A percentile compares a stretch with the other conserved stretches of the same genome.
Evolutionary conservation across 2,113 vertebrate species (phyloP).

Genomic region (Dendrocopos noguchii): DNA sequence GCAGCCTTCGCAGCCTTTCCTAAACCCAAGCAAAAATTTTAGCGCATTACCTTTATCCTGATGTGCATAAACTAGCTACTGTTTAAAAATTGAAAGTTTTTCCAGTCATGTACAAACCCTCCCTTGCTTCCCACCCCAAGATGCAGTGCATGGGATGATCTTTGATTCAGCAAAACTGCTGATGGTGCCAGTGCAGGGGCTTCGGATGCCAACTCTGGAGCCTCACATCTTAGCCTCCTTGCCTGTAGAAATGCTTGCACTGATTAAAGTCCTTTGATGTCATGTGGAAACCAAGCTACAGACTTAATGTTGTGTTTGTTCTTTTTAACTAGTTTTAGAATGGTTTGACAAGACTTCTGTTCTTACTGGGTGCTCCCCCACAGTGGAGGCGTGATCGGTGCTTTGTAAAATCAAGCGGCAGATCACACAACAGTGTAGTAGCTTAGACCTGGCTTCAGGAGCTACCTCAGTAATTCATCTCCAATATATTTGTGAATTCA

Average conservation of each 20-base stretch:
- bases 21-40: background rate
- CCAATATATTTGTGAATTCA: background rate
- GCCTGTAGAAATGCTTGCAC: background rate
- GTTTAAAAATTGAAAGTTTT: background rate
- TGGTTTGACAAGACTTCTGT: background rate
- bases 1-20: background rate
- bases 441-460: background rate
- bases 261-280: constrained; percentile 35
- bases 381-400: background rate
- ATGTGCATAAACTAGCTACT: background rate
- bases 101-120: background rate
- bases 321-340: constrained; percentile 25
- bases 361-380: background rate
- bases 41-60: background rate
- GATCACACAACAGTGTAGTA: background rate
- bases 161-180: background rate
- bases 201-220: background rate
- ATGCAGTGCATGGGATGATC: background rate
- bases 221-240: background rate
- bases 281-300: background rate
- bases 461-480: background rate
- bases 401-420: constrained; percentile 27
- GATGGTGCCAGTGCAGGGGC: background rate
- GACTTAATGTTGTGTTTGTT: background rate
- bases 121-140: background rate